Conservation (phyloP, 1,140 invertebrate species). For the Teleopsis dalmanni region DNA sequence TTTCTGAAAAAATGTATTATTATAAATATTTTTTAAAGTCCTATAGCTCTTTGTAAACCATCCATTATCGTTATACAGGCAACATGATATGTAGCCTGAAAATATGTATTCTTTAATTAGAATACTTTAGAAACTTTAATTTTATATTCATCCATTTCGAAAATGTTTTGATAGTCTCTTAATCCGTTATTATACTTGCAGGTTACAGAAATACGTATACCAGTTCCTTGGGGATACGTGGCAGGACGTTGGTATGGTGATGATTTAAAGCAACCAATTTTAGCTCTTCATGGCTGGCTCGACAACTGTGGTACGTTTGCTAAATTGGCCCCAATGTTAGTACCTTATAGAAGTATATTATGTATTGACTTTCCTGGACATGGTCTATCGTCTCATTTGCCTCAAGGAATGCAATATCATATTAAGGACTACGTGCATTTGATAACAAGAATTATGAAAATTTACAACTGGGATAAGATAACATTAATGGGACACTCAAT, state of each 20-base stretch:
- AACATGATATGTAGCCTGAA: no score
- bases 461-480: slow-evolving; percentile 59
- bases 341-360: slow-evolving; percentile 53
- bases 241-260: slow-evolving; percentile 60
- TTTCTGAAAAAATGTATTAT: no score
- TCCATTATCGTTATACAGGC: no score
- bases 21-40: no score
- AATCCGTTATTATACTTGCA: not conserved
- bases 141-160: no score
- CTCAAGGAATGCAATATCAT: slow-evolving; percentile 53
- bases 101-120: no score
- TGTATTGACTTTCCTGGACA: slow-evolving; percentile 62
- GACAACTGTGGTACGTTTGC: slow-evolving; percentile 66
- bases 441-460: slow-evolving; percentile 50
- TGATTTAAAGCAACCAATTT: slow-evolving; percentile 51
- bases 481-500: slow-evolving; percentile 59
- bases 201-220: slow-evolving; percentile 1
- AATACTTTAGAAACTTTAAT: no score
- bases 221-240: slow-evolving; percentile 53
- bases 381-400: slow-evolving; percentile 58
- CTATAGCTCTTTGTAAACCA: no score
- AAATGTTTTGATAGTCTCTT: no score
- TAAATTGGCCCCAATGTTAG: slow-evolving; percentile 48
- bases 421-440: slow-evolving; percentile 47
- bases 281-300: slow-evolving; percentile 66